Evolutionary conservation across 2,888 invertebrate species (phyloP).

Genomic region (Diachrysia chrysitis): DNA sequence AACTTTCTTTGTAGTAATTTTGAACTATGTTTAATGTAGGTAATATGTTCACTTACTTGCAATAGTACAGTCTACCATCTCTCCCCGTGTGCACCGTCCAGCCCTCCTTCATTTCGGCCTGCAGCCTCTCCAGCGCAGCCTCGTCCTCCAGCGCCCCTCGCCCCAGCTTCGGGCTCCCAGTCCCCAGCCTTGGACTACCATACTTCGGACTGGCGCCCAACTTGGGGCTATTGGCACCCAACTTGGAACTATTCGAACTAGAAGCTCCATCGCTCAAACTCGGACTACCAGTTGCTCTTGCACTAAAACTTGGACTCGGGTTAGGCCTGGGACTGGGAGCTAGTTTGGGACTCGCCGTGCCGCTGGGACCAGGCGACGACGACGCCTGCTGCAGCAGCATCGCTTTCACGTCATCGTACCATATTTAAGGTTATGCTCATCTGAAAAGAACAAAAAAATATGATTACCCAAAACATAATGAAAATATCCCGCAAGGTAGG

Average conservation of each 20-base stretch:
- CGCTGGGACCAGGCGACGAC: slow-evolving; percentile 86
- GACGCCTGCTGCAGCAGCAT: slow-evolving; percentile 88
- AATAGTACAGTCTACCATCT: slow-evolving; percentile 95
- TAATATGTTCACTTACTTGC: slow-evolving; percentile 92
- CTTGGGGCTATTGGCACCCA: slow-evolving; percentile 67
- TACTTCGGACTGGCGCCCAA: slow-evolving; percentile 81
- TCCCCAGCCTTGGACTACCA: slow-evolving; percentile 83
- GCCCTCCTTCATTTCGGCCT: slow-evolving; percentile 91
- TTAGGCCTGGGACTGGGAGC: slow-evolving; percentile 77
- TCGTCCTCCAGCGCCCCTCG: slow-evolving; percentile 78
- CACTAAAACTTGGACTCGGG: slow-evolving; percentile 58
- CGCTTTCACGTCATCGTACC: slow-evolving; percentile 84
- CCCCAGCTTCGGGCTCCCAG: slow-evolving; percentile 80
- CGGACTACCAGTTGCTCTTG: slow-evolving; percentile 74
- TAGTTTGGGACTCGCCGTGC: slow-evolving; percentile 84
- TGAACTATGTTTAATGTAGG: no score
- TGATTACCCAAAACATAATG: slow-evolving; percentile 40
- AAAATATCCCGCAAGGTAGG: slow-evolving; percentile 38
- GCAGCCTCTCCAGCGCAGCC: slow-evolving; percentile 87
- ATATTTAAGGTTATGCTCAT: slow-evolving; percentile 69
- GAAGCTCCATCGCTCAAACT: slow-evolving; percentile 67
- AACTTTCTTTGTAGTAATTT: no score
- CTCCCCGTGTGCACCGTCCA: slow-evolving; percentile 94
- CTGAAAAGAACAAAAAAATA: slow-evolving; percentile 68
- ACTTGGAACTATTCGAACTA: slow-evolving; percentile 67